Evolutionary conservation across 2,888 invertebrate genomes (phyloP).

Genomic region (Dioctria rufipes): DNA sequence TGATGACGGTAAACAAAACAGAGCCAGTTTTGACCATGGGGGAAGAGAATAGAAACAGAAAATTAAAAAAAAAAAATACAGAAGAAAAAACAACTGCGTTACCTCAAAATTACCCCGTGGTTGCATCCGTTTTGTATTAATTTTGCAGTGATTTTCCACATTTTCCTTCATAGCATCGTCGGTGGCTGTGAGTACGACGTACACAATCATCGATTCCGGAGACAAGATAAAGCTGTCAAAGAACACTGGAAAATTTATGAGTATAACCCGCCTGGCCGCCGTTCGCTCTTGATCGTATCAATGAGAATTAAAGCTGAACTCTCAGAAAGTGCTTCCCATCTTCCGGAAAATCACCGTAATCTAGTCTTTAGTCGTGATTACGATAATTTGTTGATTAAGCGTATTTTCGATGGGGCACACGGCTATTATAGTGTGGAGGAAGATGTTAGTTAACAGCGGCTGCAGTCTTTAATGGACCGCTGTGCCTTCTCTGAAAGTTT

Average conservation of each 20-base stretch:
- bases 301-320: conserved; percentile 26
- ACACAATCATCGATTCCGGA: conserved; percentile 3
- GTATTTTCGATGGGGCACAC: neutral
- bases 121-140: conserved; percentile 51
- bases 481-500: too few species aligned
- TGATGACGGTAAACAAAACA: conserved; percentile 31
- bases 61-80: neutral
- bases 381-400: conserved; percentile 28
- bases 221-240: conserved; percentile 42
- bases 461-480: too few species aligned
- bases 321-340: conserved; percentile 39
- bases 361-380: conserved; percentile 24
- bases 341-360: conserved; percentile 46
- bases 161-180: conserved; percentile 34
- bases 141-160: conserved; percentile 8
- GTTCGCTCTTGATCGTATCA: conserved; percentile 39
- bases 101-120: conserved; percentile 31
- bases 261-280: neutral
- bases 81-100: conserved; percentile 8
- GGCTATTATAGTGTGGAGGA: too few species aligned
- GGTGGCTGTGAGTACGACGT: conserved; percentile 3
- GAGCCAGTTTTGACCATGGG: conserved; percentile 1
- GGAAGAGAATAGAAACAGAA: conserved; percentile 31
- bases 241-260: conserved; percentile 34
- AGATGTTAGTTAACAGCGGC: too few species aligned